phyloP scores from a whole-genome alignment of 2,888 invertebrate species.

The Xestia c-nigrum region DNA sequence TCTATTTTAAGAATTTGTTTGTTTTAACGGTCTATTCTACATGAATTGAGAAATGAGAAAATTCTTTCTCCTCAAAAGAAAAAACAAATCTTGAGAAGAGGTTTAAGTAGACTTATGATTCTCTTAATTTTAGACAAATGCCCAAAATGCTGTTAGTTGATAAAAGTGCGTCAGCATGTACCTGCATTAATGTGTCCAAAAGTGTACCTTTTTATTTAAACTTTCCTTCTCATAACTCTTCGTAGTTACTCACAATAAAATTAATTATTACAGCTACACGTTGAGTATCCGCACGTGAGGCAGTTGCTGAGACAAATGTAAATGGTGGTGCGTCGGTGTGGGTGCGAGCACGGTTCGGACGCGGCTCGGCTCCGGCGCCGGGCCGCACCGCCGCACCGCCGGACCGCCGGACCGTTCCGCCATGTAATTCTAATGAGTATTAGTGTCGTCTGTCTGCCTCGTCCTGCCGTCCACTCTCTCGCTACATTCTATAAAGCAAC shows the following conservation, averaged over 20 bases:
- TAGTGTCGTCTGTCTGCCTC: constrained; percentile 84
- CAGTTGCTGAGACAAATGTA: constrained; percentile 60
- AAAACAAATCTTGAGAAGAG: too few species aligned
- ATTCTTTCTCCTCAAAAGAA: neutral
- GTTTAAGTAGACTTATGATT: neutral
- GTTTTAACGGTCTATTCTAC: neutral
- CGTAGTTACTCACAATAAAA: constrained; percentile 13
- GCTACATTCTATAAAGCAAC: constrained; percentile 71
- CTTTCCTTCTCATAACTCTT: neutral
- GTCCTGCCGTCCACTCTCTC: constrained; percentile 71
- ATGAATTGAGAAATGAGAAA: neutral
- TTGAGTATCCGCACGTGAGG: constrained; percentile 30
- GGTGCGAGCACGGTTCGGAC: constrained; percentile 45
- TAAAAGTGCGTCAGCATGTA: too few species aligned
- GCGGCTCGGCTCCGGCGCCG: constrained; percentile 40
- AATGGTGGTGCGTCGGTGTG: constrained; percentile 45
- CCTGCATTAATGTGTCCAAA: neutral
- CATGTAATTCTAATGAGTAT: constrained; percentile 91
- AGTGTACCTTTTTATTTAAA: neutral
- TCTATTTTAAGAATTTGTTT: neutral
- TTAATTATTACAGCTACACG: constrained; percentile 35
- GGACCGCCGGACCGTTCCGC: constrained; percentile 80
- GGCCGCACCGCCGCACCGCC: constrained; percentile 45
- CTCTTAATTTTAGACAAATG: neutral
- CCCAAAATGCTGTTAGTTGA: neutral